These are phyloP conservation scores for Himalopsyche tibetana DNA, from an alignment of 2,888 invertebrate genomes.

Conservation along the genomic window DNA sequence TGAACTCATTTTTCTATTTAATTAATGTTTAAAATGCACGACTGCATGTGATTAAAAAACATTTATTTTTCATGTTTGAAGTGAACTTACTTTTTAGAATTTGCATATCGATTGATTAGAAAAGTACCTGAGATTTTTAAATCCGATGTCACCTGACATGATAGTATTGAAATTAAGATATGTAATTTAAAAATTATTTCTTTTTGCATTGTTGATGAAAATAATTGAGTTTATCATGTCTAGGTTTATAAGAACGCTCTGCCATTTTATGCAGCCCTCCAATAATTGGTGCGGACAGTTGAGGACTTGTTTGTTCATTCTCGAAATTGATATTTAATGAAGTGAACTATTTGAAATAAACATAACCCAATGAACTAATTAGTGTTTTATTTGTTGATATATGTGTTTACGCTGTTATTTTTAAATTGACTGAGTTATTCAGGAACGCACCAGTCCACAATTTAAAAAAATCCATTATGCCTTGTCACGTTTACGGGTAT, in stretches of 20 bases:
- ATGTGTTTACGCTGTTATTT: too few species aligned
- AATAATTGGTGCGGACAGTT: conserved; percentile 48
- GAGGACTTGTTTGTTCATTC: conserved; percentile 56
- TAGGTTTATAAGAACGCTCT: conserved; percentile 50
- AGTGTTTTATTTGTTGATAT: conserved; percentile 43
- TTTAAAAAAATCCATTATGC: too few species aligned
- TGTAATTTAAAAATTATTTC: conserved; percentile 11
- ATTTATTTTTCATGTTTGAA: conserved; percentile 3
- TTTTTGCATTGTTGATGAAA: conserved; percentile 1
- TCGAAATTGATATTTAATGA: conserved; percentile 45
- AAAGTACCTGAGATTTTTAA: conserved; percentile 64
- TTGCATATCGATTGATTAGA: conserved; percentile 63
- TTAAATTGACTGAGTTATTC: too few species aligned
- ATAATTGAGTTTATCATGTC: conserved; percentile 29
- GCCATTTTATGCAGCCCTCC: conserved; percentile 58
- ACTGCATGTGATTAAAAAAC: neutral
- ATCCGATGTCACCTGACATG: conserved; percentile 50
- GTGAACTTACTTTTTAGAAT: conserved; percentile 51
- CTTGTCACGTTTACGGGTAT: too few species aligned
- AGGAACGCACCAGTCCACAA: too few species aligned
- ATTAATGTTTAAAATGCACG: neutral
- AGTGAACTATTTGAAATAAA: conserved; percentile 53
- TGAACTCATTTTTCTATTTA: neutral
- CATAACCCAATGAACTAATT: conserved; percentile 44
- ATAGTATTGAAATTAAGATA: conserved; percentile 55